Evolutionary conservation across 2,888 invertebrate genomes (phyloP), one percentile per base, ranked within the genome.

Genomic region (Chymomyza amoena): DNA sequence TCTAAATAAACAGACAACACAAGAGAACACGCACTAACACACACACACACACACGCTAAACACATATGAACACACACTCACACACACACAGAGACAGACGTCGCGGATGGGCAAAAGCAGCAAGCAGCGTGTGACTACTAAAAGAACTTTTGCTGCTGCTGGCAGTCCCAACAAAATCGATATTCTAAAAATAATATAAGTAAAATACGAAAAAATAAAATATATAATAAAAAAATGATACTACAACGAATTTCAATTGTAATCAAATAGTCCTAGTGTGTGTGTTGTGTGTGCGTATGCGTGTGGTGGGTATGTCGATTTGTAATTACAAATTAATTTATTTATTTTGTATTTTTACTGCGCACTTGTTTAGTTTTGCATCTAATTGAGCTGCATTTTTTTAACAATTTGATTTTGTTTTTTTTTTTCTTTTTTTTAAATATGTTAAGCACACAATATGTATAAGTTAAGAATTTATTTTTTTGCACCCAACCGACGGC

Each of bases 171-270:
- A 87, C 80, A 89, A 89, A 88, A 88, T 88, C 87, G 87, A 88
- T 88, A 89, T 88, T 88, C 87, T 88, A 88, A 88, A 88, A 88
- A 88, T 88, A 88, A 89, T 89, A 87, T 86, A 82, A 82, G 80
- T 83, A 79, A 87, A 83, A 87, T 87, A 86, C 84, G 76, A 84
- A 77, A 80, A 76, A 78, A 66, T 45, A 61, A 61, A 61, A 67
- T 61, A 67, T 67, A 75, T 72, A 80, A 80, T 20, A 54, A 85
- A 78, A 80, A 84, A 45, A 45, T 45, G 39, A 45, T 45, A 13
- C 39, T 45, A 45, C 75, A 77, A 81, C 72, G 76, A 82, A 80
- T 66, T 79, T 81, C 80, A 78, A 87, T 85, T 85, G 85, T 79
- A 74, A 80, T 69, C 70, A 61, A 67, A 70, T 72, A 69, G 63